phyloP scores from a whole-genome alignment of 2,113 vertebrate genomes.

The Prolemur simus region DNA sequence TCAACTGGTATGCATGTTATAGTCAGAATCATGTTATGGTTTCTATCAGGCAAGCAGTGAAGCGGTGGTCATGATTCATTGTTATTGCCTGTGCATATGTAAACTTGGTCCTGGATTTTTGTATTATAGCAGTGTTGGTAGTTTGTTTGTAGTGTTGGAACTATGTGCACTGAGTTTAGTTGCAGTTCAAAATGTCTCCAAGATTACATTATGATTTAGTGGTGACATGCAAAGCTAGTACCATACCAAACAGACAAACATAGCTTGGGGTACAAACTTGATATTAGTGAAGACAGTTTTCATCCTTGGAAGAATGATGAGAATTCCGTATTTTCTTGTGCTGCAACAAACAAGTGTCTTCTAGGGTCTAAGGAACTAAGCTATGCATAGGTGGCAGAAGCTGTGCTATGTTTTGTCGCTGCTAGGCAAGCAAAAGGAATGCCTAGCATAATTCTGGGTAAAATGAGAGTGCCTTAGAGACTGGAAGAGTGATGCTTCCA shows the following conservation, averaged over 20 bases:
- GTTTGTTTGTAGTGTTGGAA: not conserved
- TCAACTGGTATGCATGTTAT: not conserved
- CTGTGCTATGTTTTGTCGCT: not conserved
- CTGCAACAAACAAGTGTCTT: not conserved
- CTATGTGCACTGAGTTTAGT: not conserved
- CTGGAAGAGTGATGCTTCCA: rapidly evolving
- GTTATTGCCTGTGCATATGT: not conserved
- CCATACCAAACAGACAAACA: not conserved
- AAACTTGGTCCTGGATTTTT: not conserved
- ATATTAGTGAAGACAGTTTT: not conserved
- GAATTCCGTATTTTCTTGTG: not conserved
- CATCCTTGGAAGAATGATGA: not conserved
- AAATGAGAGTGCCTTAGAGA: rapidly evolving
- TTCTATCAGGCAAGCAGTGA: not conserved
- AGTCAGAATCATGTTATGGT: not conserved
- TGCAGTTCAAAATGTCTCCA: not conserved
- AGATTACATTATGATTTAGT: not conserved
- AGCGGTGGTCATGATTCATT: not conserved
- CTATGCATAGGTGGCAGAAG: not conserved
- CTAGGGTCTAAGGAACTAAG: not conserved
- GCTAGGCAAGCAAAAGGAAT: not conserved
- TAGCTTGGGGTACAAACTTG: not conserved
- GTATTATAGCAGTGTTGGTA: not conserved
- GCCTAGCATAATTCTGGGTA: rapidly evolving
- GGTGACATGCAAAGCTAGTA: not conserved